Evolutionary conservation across 2,113 vertebrate genomes (phyloP), one percentile per base, ranked within the genome.

Genomic region (Bubo bubo): DNA sequence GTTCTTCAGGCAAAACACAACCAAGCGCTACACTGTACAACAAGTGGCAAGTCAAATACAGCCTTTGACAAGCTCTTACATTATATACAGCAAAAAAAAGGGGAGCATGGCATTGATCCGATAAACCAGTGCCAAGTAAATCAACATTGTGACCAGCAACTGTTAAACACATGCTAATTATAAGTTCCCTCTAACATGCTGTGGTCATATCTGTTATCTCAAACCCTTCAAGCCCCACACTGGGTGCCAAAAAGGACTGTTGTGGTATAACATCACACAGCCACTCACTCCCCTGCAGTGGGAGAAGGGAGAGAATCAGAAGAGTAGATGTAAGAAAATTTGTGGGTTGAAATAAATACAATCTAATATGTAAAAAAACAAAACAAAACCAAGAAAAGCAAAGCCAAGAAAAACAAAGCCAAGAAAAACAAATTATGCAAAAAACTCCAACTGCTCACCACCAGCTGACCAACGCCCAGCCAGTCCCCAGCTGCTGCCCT

Each of bases 371-470:
- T 50, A 12, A 55, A 39, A 75, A 64, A 30, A 17, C 43, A 27
- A 63, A 58, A 8, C 11, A 34, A 37, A n/a, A 39, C 49, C 43
- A 45, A 45, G 43, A 45, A 56, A 75, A 37, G 6, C 10, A 35
- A 39, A 27, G 26, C 15, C 23, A 47, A 56, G 49, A 28, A 55
- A 32, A 49, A 20, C 14, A 55, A 68, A 68, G 1, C 20, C 7
- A 77, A 67, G 49, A 35, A 56, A 62, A 77, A 62, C 2, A 66
- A 86, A 77, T 24, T 1, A 60, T 26, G 24, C 15, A 75, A 75
- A 77, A 41, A 4, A 0, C 10, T 4, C 12, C 9, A 60, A 9
- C 1, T 66, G 22, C 63, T 71, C 22, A 8, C n/a, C 56, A 41
- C 10, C 55, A 83, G 37, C 28, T 2, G 5, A 37, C 15, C 39